Evolutionary conservation across 2,113 vertebrate species (phyloP).

Genomic region (Sigmodon hispidus): DNA sequence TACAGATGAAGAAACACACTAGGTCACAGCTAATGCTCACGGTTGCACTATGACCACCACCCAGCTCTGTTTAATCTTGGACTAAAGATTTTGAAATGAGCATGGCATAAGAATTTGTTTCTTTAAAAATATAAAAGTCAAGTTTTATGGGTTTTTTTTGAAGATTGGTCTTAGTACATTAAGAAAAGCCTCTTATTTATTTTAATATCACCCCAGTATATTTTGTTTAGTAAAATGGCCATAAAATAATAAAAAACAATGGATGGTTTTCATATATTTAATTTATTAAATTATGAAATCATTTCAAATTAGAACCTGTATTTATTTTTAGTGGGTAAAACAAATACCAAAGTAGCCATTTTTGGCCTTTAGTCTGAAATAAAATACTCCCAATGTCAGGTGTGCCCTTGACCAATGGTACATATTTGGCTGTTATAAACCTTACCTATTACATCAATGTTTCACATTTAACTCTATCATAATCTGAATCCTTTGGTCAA

Average conservation of each 20-base stretch:
- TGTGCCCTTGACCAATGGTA: background rate
- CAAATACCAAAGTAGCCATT: background rate
- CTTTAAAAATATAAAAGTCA: background rate
- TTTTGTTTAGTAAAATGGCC: background rate
- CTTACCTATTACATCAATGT: background rate
- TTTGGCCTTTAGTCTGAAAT: background rate
- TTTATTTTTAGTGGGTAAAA: background rate
- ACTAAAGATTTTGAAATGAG: background rate
- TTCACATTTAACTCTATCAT: constrained; percentile 10
- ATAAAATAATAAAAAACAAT: background rate
- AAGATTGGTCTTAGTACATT: background rate
- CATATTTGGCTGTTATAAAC: background rate
- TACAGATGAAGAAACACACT: no score
- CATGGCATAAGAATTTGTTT: background rate
- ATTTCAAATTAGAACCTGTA: constrained; percentile 18
- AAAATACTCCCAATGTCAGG: background rate
- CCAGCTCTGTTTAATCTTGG: background rate
- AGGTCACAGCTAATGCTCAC: no score
- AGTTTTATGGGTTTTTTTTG: background rate
- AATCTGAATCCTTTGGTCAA: constrained; percentile 29
- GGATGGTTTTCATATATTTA: background rate
- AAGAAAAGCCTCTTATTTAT: background rate
- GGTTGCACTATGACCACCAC: no score
- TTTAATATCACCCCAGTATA: background rate
- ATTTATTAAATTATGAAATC: constrained; percentile 20